Evolutionary conservation across 2,797 vertebrate genomes (phyloP), one percentile per base, ranked within the genome.

Genomic region (Pteropus rufus): DNA sequence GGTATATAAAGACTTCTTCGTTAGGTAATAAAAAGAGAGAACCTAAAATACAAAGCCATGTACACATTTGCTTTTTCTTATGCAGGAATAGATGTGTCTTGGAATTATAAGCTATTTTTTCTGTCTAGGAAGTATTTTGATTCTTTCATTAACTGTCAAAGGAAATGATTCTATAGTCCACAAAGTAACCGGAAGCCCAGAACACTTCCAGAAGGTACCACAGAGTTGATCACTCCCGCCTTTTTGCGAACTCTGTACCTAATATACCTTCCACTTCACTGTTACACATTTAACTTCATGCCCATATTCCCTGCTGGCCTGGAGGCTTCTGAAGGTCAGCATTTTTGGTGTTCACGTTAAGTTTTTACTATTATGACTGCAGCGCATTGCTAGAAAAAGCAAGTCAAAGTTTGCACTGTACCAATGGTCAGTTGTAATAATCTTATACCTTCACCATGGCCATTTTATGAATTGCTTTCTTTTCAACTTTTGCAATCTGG

Each of bases 71-170:
- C 44, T 67, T 92, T 96, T 19, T 89, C 41, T 73, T 89, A 24
- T 5, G 3, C 10, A 90, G 39, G 16, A 87, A 52, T 36, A 65
- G 76, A 69, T 41, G 11, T 65, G 67, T 60, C 73, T 89, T 91
- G 64, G 56, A 67, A 82, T 72, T 21, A 44, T 34, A 79, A 36
- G 39, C 31, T 64, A 18, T 76, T 94, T 67, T 94, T 54, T 96
- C 1, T 3, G 14, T 0, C 46, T 93, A 23, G 21, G 73, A 85
- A 62, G 58, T 29, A 24, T 31, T 80, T 89, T 82, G 31, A 24
- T 65, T 95, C 12, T 94, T 96, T 94, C 65, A 89, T 75, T 94
- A 97, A 97, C 94, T 96, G 92, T 94, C 70, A 98, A 91, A 97
- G 85, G 96, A 98, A 98, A 95, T 95, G 95, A 79, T 88, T 83